Percentiles rank a stretch among this genome's conserved stretches.
Conservation (phyloP, 2,888 invertebrate species). For the Stenoptilia bipunctidactyla region DNA sequence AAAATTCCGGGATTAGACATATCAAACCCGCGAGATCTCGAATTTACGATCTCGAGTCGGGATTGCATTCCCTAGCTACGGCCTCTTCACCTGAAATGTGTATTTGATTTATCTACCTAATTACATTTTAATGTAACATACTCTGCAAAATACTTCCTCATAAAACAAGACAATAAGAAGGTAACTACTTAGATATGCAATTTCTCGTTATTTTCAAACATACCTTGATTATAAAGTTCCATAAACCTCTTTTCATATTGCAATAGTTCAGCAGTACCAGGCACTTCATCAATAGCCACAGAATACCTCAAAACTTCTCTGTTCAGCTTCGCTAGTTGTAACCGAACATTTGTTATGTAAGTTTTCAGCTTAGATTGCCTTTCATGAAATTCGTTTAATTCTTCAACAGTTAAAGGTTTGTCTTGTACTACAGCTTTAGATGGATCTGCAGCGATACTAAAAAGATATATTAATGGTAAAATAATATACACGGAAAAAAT, state of each 20-base stretch:
- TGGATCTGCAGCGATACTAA: constrained; percentile 36
- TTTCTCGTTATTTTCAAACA: no score
- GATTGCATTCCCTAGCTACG: no score
- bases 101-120: no score
- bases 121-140: constrained; percentile 96
- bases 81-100: no score
- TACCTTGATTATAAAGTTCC: constrained; percentile 95
- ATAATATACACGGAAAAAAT: no score
- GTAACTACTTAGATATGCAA: no score
- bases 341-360: constrained; percentile 47
- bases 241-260: constrained; percentile 97
- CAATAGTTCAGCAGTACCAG: constrained; percentile 90
- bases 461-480: background rate
- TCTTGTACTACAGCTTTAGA: constrained; percentile 34
- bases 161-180: constrained; percentile 82
- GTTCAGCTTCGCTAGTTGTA: constrained; percentile 83
- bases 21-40: no score
- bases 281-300: constrained; percentile 91
- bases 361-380: constrained; percentile 47
- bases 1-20: no score
- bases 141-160: constrained; percentile 97
- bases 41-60: no score
- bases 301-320: constrained; percentile 84
- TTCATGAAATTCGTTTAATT: constrained; percentile 47
- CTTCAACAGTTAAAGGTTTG: constrained; percentile 41